Evolutionary conservation across 92 coral and sea anemone species (phyloP), one percentile per base, ranked within the genome.

Genomic region (Bergia puertoricense): DNA sequence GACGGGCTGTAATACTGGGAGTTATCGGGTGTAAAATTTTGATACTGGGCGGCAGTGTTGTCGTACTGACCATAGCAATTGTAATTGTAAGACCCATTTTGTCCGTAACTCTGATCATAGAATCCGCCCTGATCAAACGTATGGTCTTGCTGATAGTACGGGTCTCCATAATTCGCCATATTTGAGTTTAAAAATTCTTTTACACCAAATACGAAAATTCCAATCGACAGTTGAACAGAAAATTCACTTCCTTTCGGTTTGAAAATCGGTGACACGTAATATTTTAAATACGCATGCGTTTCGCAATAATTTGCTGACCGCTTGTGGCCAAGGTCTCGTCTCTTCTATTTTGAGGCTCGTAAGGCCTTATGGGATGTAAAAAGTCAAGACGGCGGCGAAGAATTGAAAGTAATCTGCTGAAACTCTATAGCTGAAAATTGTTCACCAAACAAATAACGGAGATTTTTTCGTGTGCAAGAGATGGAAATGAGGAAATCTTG

Each of bases 51-150:
- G 48, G 89, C 71, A 57, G 87, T 77, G 22, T 91, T 86, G 20
- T 75, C 93, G 88, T 94, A 90, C 71, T 96, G 92, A 44, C 85
- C 80, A 68, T 92, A 85, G 43, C 30, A 30, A 30, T 30, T 30
- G 30, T 30, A 30, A 30, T 57, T 76, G 71, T 84, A 67, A 4
- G 92, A 88, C 56, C 44, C 48, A 41, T 77, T 92, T 80, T 96
- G 96, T 13, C 92, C 98, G 78, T 95, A 95, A 80, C 89, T 91
- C 59, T 95, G 65, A 14, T 82, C 80, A 73, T 95, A 97, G 87
- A 97, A 97, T 51, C 99, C 98, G 54, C 92, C 97, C 81, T 95
- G 96, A 81, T 94, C 93, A 89, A 92, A 97, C 54, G 94, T 89
- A 67, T 91, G 96, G 7, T 62, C n/a, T 18, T 62, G 69, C 39